Conservation (phyloP, 1,140 invertebrate species). For the Neodiprion virginianus region DNA sequence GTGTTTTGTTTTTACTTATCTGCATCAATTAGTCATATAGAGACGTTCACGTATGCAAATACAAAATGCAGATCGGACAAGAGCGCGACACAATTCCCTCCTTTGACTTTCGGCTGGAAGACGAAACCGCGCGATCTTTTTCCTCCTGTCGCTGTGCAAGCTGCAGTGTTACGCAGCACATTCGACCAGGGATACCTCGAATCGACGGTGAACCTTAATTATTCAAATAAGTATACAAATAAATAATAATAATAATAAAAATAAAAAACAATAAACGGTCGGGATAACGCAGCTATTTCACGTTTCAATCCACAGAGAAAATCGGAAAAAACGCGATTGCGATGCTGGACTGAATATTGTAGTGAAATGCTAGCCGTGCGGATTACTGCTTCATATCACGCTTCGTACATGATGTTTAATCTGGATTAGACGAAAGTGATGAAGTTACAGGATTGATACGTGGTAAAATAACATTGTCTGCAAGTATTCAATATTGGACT, state of each 20-base stretch:
- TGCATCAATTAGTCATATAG: neutral
- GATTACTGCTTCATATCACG: neutral
- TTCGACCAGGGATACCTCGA: neutral
- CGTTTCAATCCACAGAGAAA: too few species aligned
- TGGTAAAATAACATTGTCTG: neutral
- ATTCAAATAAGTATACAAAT: neutral
- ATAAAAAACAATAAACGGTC: neutral
- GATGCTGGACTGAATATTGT: neutral
- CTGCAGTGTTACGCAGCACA: neutral
- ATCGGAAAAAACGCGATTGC: neutral
- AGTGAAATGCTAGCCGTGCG: neutral
- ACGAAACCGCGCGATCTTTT: neutral
- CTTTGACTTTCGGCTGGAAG: neutral
- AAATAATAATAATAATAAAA: neutral
- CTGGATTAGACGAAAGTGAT: neutral
- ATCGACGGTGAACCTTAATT: neutral
- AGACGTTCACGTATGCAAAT: constrained; percentile 1
- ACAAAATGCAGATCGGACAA: neutral
- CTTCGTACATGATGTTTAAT: neutral
- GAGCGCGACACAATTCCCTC: neutral
- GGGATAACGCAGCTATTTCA: neutral
- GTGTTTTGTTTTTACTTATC: neutral
- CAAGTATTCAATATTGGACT: too few species aligned
- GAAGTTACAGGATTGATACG: neutral
- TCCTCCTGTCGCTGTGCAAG: neutral